Evolutionary conservation across 1,140 invertebrate species (phyloP).

Genomic region (Drosophila ananassae): DNA sequence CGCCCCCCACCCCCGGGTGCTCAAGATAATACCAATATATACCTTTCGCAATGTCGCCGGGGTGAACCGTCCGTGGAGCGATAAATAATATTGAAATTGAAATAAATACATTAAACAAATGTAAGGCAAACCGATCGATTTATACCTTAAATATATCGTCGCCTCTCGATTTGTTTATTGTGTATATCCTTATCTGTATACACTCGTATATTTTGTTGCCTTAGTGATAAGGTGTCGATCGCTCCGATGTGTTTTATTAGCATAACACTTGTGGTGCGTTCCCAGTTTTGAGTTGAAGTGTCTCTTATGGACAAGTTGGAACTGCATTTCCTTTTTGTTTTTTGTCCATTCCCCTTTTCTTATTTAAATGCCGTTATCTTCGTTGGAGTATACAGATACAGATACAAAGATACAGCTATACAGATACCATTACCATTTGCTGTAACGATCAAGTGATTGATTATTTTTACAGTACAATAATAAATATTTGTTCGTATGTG

Average conservation of each 20-base stretch:
- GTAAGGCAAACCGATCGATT: conserved; percentile 66
- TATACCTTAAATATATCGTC: conserved; percentile 59
- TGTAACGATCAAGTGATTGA: conserved; percentile 81
- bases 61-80: conserved; percentile 27
- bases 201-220: conserved; percentile 45
- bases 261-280: conserved; percentile 74
- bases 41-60: conserved; percentile 38
- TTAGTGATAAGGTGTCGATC: conserved; percentile 58
- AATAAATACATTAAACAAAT: conserved; percentile 79
- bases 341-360: conserved; percentile 32
- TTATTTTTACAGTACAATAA: conserved; percentile 81
- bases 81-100: conserved; percentile 81
- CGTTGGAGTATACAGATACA: conserved; percentile 39
- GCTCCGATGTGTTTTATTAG: conserved; percentile 75
- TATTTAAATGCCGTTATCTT: conserved; percentile 81
- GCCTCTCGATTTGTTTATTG: conserved; percentile 32
- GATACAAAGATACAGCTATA: conserved; percentile 35
- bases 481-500: conserved; percentile 67
- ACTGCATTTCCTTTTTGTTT: conserved; percentile 64
- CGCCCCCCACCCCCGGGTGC: background rate
- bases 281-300: conserved; percentile 50
- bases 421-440: conserved; percentile 72
- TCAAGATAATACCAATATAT: background rate
- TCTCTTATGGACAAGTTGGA: conserved; percentile 43
- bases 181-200: conserved; percentile 36